Percentiles rank a stretch among this genome's conserved stretches.
phyloP scores from a whole-genome alignment of 2,888 invertebrate genomes.

The Clitarchus hookeri region DNA sequence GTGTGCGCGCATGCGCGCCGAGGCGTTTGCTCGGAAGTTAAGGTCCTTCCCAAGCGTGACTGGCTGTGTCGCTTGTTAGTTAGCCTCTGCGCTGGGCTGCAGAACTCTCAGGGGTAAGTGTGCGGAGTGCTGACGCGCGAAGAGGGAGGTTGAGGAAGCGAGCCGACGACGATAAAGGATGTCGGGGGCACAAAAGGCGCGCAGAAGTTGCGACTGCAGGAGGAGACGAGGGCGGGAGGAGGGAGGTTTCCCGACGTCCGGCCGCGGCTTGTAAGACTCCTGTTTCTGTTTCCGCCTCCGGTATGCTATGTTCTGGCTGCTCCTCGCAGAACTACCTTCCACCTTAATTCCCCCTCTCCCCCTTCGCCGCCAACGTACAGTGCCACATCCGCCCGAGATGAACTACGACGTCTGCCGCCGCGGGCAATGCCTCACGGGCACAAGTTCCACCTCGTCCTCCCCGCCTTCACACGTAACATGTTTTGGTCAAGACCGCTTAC shows the following conservation, averaged over 20 bases:
- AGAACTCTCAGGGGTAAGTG: background rate
- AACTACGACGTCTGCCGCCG: too few relatives aligned
- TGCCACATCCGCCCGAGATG: too few relatives aligned
- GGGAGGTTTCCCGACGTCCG: background rate
- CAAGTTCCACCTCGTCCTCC: too few relatives aligned
- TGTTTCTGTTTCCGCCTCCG: background rate
- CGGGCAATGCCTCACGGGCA: too few relatives aligned
- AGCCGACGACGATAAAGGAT: background rate
- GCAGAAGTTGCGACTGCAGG: background rate
- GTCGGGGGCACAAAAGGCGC: background rate
- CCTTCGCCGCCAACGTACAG: too few relatives aligned
- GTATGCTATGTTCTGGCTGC: background rate
- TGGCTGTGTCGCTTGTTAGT: background rate
- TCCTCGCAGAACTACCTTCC: background rate
- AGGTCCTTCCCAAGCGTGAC: background rate
- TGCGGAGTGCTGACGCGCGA: background rate
- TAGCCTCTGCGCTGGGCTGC: background rate
- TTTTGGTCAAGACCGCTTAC: too few relatives aligned
- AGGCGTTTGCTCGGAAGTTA: background rate
- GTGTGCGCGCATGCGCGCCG: too few relatives aligned
- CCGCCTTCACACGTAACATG: too few relatives aligned
- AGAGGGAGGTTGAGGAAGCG: background rate
- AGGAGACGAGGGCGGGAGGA: background rate
- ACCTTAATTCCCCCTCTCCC: background rate
- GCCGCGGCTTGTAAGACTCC: slow-evolving; percentile 7